Evolutionary conservation across 2,113 vertebrate genomes (phyloP).

Genomic region (Syngnathoides biaculeatus): DNA sequence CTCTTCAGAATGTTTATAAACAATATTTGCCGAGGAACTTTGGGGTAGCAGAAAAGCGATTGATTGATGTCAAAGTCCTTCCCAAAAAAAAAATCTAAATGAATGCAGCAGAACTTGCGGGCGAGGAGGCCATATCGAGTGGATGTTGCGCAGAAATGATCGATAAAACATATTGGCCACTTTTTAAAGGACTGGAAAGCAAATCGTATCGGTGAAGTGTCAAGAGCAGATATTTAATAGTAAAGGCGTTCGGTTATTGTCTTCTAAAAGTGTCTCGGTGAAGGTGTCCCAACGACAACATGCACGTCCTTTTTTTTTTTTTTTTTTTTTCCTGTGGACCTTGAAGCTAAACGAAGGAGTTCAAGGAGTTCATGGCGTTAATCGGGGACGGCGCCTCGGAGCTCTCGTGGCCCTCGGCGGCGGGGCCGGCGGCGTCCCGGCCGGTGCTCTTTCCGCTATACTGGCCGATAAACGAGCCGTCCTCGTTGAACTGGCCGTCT

Average conservation of each 20-base stretch:
- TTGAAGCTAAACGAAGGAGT: constrained; percentile 88
- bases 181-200: background rate
- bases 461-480: constrained; percentile 98
- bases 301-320: background rate
- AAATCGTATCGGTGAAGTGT: background rate
- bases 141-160: background rate
- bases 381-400: constrained; percentile 94
- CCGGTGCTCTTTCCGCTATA: constrained; percentile 91
- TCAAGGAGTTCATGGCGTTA: constrained; percentile 85
- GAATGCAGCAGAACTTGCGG: background rate
- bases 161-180: background rate
- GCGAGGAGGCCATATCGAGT: background rate
- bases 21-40: too few relatives aligned
- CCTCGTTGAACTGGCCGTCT: constrained; percentile 98
- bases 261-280: background rate
- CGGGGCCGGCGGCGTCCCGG: constrained; percentile 79
- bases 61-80: background rate
- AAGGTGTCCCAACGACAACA: constrained; percentile 68
- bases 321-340: background rate
- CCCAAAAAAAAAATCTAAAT: background rate
- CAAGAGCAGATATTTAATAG: background rate
- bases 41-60: too few relatives aligned
- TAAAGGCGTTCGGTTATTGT: background rate
- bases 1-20: too few relatives aligned
- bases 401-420: constrained; percentile 85